Percentiles rank a stretch among this genome's conserved stretches.
phyloP scores from a whole-genome alignment of 2,888 invertebrate species.

The Drosophila antonietae region DNA sequence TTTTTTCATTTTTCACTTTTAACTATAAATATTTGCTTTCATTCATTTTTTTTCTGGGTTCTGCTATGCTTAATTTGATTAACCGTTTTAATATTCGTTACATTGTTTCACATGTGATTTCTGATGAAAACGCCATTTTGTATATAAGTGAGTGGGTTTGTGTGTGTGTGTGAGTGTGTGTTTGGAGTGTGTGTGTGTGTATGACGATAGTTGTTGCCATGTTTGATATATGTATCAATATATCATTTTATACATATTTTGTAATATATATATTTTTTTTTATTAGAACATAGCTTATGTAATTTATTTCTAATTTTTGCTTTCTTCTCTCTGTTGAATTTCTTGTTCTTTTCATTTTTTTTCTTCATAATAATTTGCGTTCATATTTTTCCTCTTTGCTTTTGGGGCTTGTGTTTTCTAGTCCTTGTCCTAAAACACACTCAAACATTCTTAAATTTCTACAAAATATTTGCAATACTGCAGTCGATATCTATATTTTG shows the following conservation, averaged over 20 bases:
- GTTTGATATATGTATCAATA: slow-evolving; percentile 35
- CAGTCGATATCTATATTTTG: slow-evolving; percentile 81
- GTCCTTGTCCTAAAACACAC: slow-evolving; percentile 65
- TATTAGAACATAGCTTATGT: slow-evolving; percentile 66
- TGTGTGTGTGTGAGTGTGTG: slow-evolving; percentile 1
- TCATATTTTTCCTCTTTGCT: slow-evolving; percentile 53
- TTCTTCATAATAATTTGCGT: slow-evolving; percentile 35
- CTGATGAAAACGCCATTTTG: slow-evolving; percentile 58
- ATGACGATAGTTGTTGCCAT: slow-evolving; percentile 14
- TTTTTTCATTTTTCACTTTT: slow-evolving; percentile 31
- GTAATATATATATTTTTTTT: slow-evolving; percentile 15
- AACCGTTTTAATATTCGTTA: slow-evolving; percentile 74
- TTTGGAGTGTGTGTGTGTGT: neutral
- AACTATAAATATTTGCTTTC: slow-evolving; percentile 69
- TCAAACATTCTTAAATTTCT: slow-evolving; percentile 82
- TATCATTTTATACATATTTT: slow-evolving; percentile 23
- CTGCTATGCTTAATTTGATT: slow-evolving; percentile 71
- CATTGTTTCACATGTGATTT: slow-evolving; percentile 64
- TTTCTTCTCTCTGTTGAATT: slow-evolving; percentile 27
- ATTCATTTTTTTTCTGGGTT: slow-evolving; percentile 35
- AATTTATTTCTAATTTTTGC: slow-evolving; percentile 49
- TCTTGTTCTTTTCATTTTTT: slow-evolving; percentile 8
- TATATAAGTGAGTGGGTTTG: slow-evolving; percentile 29
- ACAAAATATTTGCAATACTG: slow-evolving; percentile 84
- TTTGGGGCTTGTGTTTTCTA: slow-evolving; percentile 32